phyloP scores from a whole-genome alignment of 2,888 invertebrate genomes.

The Cryptocheilus praepositus region DNA sequence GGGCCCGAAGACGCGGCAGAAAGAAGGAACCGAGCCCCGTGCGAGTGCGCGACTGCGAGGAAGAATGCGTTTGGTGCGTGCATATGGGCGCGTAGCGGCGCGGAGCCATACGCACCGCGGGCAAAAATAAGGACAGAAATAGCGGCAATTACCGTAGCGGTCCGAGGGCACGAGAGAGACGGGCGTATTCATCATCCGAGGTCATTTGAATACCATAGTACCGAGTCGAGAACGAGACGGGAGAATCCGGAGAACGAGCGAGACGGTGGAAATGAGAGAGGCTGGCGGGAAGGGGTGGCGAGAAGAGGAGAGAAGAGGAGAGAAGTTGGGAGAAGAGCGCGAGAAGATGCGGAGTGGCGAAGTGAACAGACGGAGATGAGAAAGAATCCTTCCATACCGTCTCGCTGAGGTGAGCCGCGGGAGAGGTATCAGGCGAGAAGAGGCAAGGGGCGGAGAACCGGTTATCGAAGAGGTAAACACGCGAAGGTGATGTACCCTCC shows the following conservation, averaged over 20 bases:
- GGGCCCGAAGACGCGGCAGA: slow-evolving; percentile 7
- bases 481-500: slow-evolving; percentile 70
- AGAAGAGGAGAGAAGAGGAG: too few relatives aligned
- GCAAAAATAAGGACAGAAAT: slow-evolving; percentile 57
- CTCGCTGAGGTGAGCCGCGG: slow-evolving; percentile 16
- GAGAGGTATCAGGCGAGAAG: slow-evolving; percentile 15
- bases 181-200: slow-evolving; percentile 61
- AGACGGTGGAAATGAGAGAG: slow-evolving; percentile 22
- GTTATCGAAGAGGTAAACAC: slow-evolving; percentile 71
- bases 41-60: neutral
- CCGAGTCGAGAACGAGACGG: slow-evolving; percentile 39
- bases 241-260: slow-evolving; percentile 25
- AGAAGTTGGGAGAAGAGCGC: slow-evolving; percentile 16
- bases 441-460: slow-evolving; percentile 55
- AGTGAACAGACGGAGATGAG: slow-evolving; percentile 21
- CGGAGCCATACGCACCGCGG: slow-evolving; percentile 45
- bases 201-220: slow-evolving; percentile 62
- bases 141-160: slow-evolving; percentile 61
- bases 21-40: slow-evolving; percentile 1
- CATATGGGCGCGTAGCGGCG: slow-evolving; percentile 29
- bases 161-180: slow-evolving; percentile 46
- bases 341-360: slow-evolving; percentile 7
- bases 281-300: too few relatives aligned
- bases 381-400: slow-evolving; percentile 21
- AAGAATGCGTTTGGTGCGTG: slow-evolving; percentile 15